These are phyloP conservation scores for Hemaris fuciformis DNA, from an alignment of 2,888 invertebrate species.

Conservation along the genomic window DNA sequence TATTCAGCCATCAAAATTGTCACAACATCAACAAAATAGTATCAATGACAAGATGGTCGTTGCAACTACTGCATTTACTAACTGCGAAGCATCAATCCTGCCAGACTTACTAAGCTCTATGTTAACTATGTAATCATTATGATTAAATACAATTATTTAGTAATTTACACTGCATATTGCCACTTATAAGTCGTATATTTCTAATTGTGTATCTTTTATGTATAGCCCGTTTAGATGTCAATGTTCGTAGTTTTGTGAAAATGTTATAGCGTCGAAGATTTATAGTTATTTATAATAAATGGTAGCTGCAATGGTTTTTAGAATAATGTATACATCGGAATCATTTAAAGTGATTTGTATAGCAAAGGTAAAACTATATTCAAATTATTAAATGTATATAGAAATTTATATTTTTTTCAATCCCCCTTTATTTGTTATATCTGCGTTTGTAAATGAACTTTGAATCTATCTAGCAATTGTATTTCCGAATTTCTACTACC, in stretches of 20 bases:
- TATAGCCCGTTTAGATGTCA: not conserved
- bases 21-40: too few relatives aligned
- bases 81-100: not conserved
- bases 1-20: not conserved
- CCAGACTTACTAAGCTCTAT: not conserved
- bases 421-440: not conserved
- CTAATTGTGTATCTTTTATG: slow-evolving; percentile 1
- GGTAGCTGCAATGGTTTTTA: not conserved
- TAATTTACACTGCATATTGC: not conserved
- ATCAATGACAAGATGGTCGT: not conserved
- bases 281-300: not conserved
- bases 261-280: not conserved
- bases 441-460: not conserved
- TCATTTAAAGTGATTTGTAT: not conserved
- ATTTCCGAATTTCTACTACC: not conserved
- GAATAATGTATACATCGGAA: not conserved
- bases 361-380: not conserved
- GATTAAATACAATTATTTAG: not conserved
- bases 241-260: slow-evolving; percentile 2
- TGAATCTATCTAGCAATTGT: not conserved
- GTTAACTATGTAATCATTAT: slow-evolving; percentile 7
- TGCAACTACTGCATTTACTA: not conserved
- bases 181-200: not conserved
- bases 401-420: not conserved
- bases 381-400: slow-evolving; percentile 3